Evolutionary conservation across 2,888 invertebrate species (phyloP).

Genomic region (Chrysotoxum bicinctum): DNA sequence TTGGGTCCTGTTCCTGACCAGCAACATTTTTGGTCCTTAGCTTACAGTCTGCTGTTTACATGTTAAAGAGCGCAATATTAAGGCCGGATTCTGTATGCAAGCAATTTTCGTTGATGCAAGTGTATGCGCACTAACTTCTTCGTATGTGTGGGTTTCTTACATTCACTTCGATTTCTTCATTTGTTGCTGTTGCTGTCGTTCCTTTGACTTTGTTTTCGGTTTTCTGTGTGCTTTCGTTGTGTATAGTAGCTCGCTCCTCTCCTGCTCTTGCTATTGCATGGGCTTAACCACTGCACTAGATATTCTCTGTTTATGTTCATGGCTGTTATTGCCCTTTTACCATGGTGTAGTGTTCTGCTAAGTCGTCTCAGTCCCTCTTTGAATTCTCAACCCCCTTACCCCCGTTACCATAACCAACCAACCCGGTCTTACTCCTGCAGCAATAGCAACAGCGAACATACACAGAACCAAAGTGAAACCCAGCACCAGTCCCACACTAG

Average conservation of each 20-base stretch:
- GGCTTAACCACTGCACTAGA: conserved; percentile 64
- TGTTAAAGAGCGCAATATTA: conserved; percentile 59
- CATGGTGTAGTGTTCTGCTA: conserved; percentile 57
- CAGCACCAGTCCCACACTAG: conserved; percentile 35
- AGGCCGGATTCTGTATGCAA: conserved; percentile 73
- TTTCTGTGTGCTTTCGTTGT: conserved; percentile 45
- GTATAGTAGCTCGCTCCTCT: conserved; percentile 34
- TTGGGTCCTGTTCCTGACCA: conserved; percentile 27
- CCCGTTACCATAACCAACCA: conserved; percentile 45
- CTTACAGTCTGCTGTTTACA: conserved; percentile 70
- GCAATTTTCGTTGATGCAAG: conserved; percentile 52
- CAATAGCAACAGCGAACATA: conserved; percentile 68
- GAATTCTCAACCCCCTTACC: conserved; percentile 10
- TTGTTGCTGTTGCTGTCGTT: conserved; percentile 64
- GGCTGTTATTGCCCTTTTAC: conserved; percentile 71
- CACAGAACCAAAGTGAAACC: conserved; percentile 47
- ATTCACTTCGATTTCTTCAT: conserved; percentile 63
- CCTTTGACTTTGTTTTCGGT: conserved; percentile 46
- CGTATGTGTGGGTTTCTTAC: conserved; percentile 49
- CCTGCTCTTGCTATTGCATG: conserved; percentile 45
- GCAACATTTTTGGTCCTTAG: conserved; percentile 52
- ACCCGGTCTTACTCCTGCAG: conserved; percentile 68
- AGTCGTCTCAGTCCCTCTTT: conserved; percentile 23
- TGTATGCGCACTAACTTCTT: conserved; percentile 74
- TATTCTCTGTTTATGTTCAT: conserved; percentile 70